A percentile compares a stretch with the other conserved stretches of the same genome.
Evolutionary conservation across 1,140 invertebrate genomes (phyloP).

Genomic region (Drosophila arawakana): DNA sequence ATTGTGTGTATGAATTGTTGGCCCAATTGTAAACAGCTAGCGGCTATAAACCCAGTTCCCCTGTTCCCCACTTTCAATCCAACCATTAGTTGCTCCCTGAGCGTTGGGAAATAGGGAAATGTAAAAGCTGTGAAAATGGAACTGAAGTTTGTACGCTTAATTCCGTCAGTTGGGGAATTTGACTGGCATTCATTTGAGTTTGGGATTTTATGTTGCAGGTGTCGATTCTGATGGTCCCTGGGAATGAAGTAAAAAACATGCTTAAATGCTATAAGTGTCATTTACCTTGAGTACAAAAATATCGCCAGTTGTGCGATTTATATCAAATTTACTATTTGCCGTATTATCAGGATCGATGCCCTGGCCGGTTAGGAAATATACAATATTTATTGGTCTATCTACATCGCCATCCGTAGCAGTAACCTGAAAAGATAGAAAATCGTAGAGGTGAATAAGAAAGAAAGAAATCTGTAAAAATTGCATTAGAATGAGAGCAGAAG

Average conservation of each 20-base stretch:
- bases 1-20: slow-evolving; percentile 70
- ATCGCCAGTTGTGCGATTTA: slow-evolving; percentile 88
- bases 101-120: slow-evolving; percentile 18
- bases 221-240: slow-evolving; percentile 10
- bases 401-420: slow-evolving; percentile 88
- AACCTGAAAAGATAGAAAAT: slow-evolving; percentile 85
- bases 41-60: slow-evolving; percentile 14
- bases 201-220: slow-evolving; percentile 23
- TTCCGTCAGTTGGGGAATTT: slow-evolving; percentile 45
- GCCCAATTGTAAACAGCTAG: slow-evolving; percentile 65
- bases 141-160: slow-evolving; percentile 40
- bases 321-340: slow-evolving; percentile 88
- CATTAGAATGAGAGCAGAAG: slow-evolving; percentile 33
- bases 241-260: slow-evolving; percentile 42
- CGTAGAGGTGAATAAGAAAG: slow-evolving; percentile 52
- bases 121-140: not conserved
- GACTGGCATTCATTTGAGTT: slow-evolving; percentile 64
- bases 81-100: not conserved
- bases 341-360: slow-evolving; percentile 88
- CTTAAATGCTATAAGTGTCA: slow-evolving; percentile 39
- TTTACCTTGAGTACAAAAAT: slow-evolving; percentile 88
- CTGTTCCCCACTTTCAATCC: not conserved
- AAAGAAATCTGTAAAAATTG: slow-evolving; percentile 41
- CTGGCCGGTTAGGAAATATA: slow-evolving; percentile 90
- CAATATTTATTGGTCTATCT: slow-evolving; percentile 88